These are phyloP conservation scores for Sebastolobus alascanus DNA, from an alignment of 2,797 vertebrate species.

Conservation along the genomic window DNA sequence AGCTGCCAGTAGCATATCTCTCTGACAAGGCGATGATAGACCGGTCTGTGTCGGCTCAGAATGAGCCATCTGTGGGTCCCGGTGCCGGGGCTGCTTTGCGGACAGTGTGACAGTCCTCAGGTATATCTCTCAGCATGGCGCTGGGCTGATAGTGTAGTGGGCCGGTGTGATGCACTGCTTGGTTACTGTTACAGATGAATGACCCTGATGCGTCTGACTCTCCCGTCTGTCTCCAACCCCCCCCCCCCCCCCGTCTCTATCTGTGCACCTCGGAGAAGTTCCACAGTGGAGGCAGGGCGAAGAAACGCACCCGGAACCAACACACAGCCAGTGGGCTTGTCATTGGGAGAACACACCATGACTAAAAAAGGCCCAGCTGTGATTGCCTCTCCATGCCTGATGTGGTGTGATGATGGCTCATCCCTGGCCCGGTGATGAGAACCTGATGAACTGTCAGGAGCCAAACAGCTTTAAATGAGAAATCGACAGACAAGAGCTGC, in stretches of 20 bases:
- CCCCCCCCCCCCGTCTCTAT: constrained; percentile 66
- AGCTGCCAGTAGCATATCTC: constrained; percentile 64
- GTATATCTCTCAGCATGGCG: constrained; percentile 79
- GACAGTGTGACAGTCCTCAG: constrained; percentile 72
- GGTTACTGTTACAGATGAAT: constrained; percentile 79
- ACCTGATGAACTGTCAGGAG: constrained; percentile 82
- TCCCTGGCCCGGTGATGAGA: constrained; percentile 79
- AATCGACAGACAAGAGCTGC: constrained; percentile 77
- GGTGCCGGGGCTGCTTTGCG: constrained; percentile 54
- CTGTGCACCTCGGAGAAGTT: constrained; percentile 67
- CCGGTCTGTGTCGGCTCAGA: constrained; percentile 66
- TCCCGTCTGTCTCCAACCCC: constrained; percentile 65
- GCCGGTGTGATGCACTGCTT: constrained; percentile 69
- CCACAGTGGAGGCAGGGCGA: constrained; percentile 51
- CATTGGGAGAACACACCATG: constrained; percentile 78
- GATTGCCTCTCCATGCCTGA: constrained; percentile 87
- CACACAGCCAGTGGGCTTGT: constrained; percentile 76
- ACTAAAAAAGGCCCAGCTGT: constrained; percentile 78
- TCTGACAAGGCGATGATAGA: constrained; percentile 80
- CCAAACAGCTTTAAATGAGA: constrained; percentile 83
- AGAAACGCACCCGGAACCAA: constrained; percentile 66
- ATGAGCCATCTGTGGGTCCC: constrained; percentile 74
- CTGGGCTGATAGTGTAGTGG: constrained; percentile 66
- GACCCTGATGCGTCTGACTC: constrained; percentile 70
- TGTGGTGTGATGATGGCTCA: constrained; percentile 84